phyloP scores from a whole-genome alignment of 2,113 vertebrate species.

The Prunella fulvescens region DNA sequence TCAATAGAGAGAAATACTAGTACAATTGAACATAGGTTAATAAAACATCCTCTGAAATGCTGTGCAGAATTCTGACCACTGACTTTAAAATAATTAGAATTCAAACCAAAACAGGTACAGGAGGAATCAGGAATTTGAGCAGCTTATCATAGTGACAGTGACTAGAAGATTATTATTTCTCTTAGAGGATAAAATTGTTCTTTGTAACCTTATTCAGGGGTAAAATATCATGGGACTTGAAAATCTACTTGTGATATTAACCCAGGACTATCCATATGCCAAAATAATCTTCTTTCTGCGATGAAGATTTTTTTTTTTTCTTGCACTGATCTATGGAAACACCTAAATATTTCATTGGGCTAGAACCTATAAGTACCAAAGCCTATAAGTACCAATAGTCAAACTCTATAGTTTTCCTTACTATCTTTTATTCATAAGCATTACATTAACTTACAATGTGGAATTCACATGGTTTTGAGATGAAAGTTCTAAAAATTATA shows the following conservation, averaged over 20 bases:
- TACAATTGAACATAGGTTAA: background rate
- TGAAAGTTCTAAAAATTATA: background rate
- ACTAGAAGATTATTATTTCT: background rate
- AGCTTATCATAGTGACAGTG: background rate
- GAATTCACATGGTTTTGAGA: background rate
- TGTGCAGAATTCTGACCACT: background rate
- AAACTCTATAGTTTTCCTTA: background rate
- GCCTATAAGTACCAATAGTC: background rate
- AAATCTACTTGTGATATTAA: background rate
- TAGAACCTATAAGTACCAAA: no score
- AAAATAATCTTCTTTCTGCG: background rate
- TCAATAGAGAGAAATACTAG: background rate
- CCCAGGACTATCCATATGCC: background rate
- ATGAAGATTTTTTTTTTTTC: background rate
- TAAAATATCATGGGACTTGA: background rate
- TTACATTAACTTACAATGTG: background rate
- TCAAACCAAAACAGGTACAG: background rate
- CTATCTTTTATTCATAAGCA: background rate
- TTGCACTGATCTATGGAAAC: background rate
- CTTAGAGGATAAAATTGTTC: background rate
- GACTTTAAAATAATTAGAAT: background rate
- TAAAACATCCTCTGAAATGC: background rate
- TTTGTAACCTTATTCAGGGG: background rate
- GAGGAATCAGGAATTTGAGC: background rate
- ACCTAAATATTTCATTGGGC: background rate